Evolutionary conservation across 1,140 invertebrate genomes (phyloP), one percentile per base, ranked within the genome.

Genomic region (Zaprionus lachaisei): DNA sequence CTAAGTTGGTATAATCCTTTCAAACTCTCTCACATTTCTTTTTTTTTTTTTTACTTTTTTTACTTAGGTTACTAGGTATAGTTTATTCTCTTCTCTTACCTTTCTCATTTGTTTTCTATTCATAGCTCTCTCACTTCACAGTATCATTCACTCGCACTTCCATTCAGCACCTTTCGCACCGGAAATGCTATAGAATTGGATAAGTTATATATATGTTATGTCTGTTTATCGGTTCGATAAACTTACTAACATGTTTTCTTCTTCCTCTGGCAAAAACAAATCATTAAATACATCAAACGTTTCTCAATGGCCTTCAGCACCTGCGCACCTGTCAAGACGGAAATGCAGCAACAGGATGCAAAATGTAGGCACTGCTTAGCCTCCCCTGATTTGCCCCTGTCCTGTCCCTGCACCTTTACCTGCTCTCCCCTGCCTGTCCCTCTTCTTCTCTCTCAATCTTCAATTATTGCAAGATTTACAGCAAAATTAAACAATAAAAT

Each of bases 381-480:
- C n/a, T 9, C 6, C 2, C 6, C 38, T 41, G 14, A 5, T 5
- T 4, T 38, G 15, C 4, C 15, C 38, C n/a, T 15, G 6, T 5
- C 15, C n/a, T 5, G 5, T 41, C 34, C 1, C 38, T 15, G 5
- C 2, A 15, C n/a, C 3, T 37, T 5, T 44, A 6, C 38, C 38
- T n/a, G 15, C 15, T n/a, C 38, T 6, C 2, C 31, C 0, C 31
- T 11, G 9, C 9, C 31, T 34, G 2, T 4, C 31, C 31, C 31
- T 31, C 31, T 31, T 41, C 7, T 4, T n/a, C 38, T 41, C 38
- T n/a, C 38, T 41, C 5, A n/a, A 41, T 7, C 15, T 41, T 2
- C 90, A 89, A 89, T 84, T 81, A 89, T 90, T 81, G 80, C 69
- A 70, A 73, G 54, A 89, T 73, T 87, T 81, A 81, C 80, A 70